Evolutionary conservation across 2,113 vertebrate genomes (phyloP).

Genomic region (Xenotilapia caudafasciata): DNA sequence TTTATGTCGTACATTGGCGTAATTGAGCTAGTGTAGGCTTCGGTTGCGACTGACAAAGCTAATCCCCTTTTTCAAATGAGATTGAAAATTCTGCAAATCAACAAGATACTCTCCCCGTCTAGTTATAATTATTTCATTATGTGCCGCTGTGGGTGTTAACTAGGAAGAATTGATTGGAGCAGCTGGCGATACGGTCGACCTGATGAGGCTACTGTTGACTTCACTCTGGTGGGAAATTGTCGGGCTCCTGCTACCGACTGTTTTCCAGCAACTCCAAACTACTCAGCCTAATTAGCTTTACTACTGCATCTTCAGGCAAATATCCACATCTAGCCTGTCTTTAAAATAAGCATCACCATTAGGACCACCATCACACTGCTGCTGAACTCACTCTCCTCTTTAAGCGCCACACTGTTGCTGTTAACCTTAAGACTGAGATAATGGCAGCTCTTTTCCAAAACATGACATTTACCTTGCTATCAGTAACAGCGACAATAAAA

Average conservation of each 20-base stretch:
- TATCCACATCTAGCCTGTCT: not conserved
- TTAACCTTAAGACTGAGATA: not conserved
- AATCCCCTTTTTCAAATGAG: slow-evolving; percentile 41
- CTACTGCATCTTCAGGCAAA: not conserved
- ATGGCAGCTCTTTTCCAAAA: not conserved
- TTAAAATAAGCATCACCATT: not conserved
- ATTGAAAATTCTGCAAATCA: slow-evolving; percentile 42
- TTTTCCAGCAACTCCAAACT: not conserved
- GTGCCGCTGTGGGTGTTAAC: slow-evolving; percentile 36
- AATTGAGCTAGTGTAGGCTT: not conserved
- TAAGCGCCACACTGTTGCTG: not conserved
- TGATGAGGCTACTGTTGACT: slow-evolving; percentile 33
- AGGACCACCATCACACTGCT: not conserved
- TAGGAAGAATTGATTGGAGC: slow-evolving; percentile 40
- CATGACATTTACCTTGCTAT: not conserved
- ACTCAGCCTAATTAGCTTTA: not conserved
- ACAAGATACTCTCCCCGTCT: slow-evolving; percentile 14
- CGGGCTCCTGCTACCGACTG: not conserved
- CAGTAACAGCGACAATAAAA: not conserved
- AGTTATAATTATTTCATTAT: slow-evolving; percentile 59
- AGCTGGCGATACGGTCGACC: slow-evolving; percentile 14
- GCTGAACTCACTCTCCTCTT: not conserved
- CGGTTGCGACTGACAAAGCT: slow-evolving; percentile 23
- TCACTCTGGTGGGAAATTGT: not conserved
- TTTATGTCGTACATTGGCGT: not conserved